Evolutionary conservation across 2,797 vertebrate genomes (phyloP).

Genomic region (Eutrigla gurnardus): DNA sequence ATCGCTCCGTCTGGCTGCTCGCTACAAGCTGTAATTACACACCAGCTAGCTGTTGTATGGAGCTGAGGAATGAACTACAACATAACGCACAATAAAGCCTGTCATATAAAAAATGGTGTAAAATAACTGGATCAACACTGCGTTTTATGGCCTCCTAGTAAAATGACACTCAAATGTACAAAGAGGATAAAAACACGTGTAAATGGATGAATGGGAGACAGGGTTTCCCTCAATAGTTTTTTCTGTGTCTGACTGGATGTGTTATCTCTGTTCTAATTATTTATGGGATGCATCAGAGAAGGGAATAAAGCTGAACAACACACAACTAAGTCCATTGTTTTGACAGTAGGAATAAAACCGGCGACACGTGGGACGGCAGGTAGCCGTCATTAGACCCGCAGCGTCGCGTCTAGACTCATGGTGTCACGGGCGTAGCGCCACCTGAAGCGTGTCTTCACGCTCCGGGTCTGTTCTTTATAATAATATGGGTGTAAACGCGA

Average conservation of each 20-base stretch:
- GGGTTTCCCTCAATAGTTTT: conserved; percentile 17
- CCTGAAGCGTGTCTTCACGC: too few relatives aligned
- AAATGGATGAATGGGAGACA: conserved; percentile 18
- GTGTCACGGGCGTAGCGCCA: too few relatives aligned
- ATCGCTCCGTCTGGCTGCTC: conserved; percentile 91
- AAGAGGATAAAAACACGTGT: conserved; percentile 52
- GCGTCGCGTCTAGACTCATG: too few relatives aligned
- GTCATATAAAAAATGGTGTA: conserved; percentile 95
- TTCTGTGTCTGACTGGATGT: neutral
- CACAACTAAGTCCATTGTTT: too few relatives aligned
- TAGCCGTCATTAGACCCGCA: too few relatives aligned
- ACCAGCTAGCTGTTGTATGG: conserved; percentile 88
- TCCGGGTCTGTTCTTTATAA: too few relatives aligned
- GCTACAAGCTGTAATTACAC: conserved; percentile 97
- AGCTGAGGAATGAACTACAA: conserved; percentile 92
- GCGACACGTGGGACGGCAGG: too few relatives aligned
- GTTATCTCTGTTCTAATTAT: neutral
- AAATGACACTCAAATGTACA: conserved; percentile 85
- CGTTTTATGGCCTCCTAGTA: conserved; percentile 90
- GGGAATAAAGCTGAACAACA: neutral
- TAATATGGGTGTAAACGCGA: too few relatives aligned
- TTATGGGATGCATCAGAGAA: neutral
- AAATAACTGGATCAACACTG: conserved; percentile 95
- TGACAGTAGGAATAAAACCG: too few relatives aligned
- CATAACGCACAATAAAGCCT: conserved; percentile 95